phyloP scores from a whole-genome alignment of 2,888 invertebrate genomes.

The Neoaliturus tenellus region DNA sequence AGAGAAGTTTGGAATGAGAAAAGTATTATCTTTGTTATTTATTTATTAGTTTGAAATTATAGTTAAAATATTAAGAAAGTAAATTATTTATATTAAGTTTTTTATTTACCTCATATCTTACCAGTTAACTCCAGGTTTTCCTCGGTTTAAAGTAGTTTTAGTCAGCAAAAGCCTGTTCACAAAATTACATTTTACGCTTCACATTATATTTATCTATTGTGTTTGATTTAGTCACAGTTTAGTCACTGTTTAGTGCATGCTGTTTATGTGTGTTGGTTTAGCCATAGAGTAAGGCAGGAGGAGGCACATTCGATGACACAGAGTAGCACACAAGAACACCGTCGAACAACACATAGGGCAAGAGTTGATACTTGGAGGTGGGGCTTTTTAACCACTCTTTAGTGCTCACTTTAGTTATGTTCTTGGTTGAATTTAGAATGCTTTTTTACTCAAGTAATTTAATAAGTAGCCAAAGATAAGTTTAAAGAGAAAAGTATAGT shows the following conservation, averaged over 20 bases:
- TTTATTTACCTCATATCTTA: slow-evolving; percentile 62
- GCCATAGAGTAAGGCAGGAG: slow-evolving; percentile 20
- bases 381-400: slow-evolving; percentile 69
- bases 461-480: slow-evolving; percentile 34
- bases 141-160: slow-evolving; percentile 57
- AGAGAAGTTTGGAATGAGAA: background rate
- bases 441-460: slow-evolving; percentile 7
- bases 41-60: slow-evolving; percentile 11
- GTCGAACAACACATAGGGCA: slow-evolving; percentile 72
- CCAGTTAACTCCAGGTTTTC: slow-evolving; percentile 57
- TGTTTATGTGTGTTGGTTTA: slow-evolving; percentile 28
- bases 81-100: slow-evolving; percentile 53
- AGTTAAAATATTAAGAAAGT: slow-evolving; percentile 43
- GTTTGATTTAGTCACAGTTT: slow-evolving; percentile 24
- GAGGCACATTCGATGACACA: slow-evolving; percentile 29
- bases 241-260: slow-evolving; percentile 43
- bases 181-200: slow-evolving; percentile 65
- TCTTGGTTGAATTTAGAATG: slow-evolving; percentile 2
- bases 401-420: slow-evolving; percentile 30
- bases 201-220: slow-evolving; percentile 24
- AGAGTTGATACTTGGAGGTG: slow-evolving; percentile 76
- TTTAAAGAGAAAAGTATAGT: slow-evolving; percentile 28
- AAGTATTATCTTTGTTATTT: slow-evolving; percentile 56
- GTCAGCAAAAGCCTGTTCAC: slow-evolving; percentile 60
- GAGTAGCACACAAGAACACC: slow-evolving; percentile 69